These are phyloP conservation scores for Peromyscus attwateri DNA, from an alignment of 2,797 vertebrate species.

Conservation along the genomic window DNA sequence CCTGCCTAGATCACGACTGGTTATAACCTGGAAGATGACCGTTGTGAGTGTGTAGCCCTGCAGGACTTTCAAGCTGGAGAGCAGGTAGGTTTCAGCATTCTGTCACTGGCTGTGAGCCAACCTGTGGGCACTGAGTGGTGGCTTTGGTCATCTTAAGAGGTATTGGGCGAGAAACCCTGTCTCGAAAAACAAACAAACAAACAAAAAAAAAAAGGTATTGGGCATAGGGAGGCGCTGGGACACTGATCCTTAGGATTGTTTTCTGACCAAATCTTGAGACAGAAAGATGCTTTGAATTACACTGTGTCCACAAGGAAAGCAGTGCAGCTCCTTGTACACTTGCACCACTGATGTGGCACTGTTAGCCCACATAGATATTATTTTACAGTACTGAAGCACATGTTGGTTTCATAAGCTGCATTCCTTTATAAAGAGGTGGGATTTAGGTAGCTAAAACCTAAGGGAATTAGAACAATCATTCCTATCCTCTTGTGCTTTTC, in stretches of 20 bases:
- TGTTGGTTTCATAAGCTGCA: neutral
- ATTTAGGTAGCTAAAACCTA: neutral
- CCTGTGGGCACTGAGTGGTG: neutral
- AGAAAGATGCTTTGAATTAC: conserved; percentile 5
- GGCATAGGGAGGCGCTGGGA: neutral
- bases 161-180: no score
- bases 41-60: conserved; percentile 97
- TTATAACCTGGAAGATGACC: conserved; percentile 98
- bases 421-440: neutral
- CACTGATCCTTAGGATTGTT: neutral
- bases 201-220: neutral
- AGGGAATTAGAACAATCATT: neutral
- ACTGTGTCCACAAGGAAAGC: neutral
- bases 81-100: conserved; percentile 90
- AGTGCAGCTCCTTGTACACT: neutral
- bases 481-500: neutral
- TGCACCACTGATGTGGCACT: neutral
- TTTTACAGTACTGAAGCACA: neutral
- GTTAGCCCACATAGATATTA: neutral
- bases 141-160: neutral
- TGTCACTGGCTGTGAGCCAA: neutral
- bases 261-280: neutral
- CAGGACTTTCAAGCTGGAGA: conserved; percentile 95
- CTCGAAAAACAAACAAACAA: no score
- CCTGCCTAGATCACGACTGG: conserved; percentile 96